Evolutionary conservation across 1,140 invertebrate species (phyloP), one percentile per base, ranked within the genome.

Genomic region (Pogonomyrmex barbatus): DNA sequence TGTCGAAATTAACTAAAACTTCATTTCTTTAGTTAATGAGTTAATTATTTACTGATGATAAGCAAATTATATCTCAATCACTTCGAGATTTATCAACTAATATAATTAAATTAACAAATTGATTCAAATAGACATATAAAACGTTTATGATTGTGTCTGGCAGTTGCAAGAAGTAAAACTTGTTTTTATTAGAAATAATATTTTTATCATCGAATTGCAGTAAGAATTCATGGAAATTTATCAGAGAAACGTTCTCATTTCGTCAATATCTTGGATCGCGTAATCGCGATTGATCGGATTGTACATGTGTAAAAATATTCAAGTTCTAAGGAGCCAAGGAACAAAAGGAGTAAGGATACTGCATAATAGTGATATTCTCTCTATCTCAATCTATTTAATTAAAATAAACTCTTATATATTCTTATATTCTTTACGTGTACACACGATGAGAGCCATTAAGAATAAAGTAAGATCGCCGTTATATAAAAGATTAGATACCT

Each of bases 401-500:
- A 52, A 76, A 45, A 60, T 12, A 42, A 42, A n/a, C 24, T 10
- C 4, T 8, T 33, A 50, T n/a, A 4, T 47, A n/a, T 24, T 10
- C 4, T 8, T 33, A 50, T n/a, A 4, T 47, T 14, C 39, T 36
- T 45, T 33, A 4, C 52, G 9, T 62, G 12, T 45, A 10, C 17
- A 63, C 5, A 5, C 2, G 0, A 47, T 2, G 10, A 0, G 17
- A 0, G 5, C 0, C 0, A 4, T n/a, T n/a, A 33, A 24, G 30
- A 2, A 30, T 14, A 10, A 60, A 30, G 58, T 14, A 62, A 36
- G 4, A 36, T 6, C 17, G 39, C 14, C 33, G n/a, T 62, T 42
- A 65, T 39, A 65, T 65, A n/a, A n/a, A 39, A 24, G 24, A 5
- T 10, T 9, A 2, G 0, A 9, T 89, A 90, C 89, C 89, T 89